A percentile compares a stretch with the other conserved stretches of the same genome.
Conservation (phyloP, 1,140 invertebrate genomes). For the Pemphigus obesinymphae region DNA sequence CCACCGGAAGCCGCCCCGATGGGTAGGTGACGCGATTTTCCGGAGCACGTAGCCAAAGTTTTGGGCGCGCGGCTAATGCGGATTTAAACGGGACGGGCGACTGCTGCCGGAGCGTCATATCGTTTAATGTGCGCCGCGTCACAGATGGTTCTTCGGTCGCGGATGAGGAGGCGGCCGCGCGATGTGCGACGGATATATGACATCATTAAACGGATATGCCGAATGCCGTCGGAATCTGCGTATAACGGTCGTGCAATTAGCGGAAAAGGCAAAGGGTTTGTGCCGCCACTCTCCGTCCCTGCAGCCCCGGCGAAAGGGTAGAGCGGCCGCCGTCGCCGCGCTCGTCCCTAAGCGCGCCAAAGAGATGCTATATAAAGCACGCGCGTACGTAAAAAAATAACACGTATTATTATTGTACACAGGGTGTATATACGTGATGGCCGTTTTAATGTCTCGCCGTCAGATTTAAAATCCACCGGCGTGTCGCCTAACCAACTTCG, state of each 20-base stretch:
- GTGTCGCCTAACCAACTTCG: neutral
- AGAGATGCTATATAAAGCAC: too few species aligned
- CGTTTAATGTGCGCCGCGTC: neutral
- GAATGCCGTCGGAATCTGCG: neutral
- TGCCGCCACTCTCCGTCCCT: neutral
- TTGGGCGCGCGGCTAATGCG: neutral
- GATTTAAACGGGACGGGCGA: neutral
- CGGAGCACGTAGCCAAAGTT: neutral
- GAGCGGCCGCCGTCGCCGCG: too few species aligned
- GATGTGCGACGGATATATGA: neutral
- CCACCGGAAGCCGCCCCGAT: too few species aligned
- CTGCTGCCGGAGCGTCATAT: neutral
- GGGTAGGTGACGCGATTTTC: neutral
- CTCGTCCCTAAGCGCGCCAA: too few species aligned
- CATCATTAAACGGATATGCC: slow-evolving; percentile 9
- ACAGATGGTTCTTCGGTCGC: neutral
- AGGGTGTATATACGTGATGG: neutral
- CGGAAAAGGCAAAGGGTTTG: neutral
- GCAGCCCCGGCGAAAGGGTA: neutral
- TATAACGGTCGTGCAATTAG: slow-evolving; percentile 28
- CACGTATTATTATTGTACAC: neutral
- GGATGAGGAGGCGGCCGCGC: neutral
- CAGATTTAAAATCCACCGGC: neutral
- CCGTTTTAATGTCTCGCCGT: neutral
- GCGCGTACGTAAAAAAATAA: too few species aligned